phyloP scores from a whole-genome alignment of 1,140 invertebrate genomes.

The Coboldia fuscipes region DNA sequence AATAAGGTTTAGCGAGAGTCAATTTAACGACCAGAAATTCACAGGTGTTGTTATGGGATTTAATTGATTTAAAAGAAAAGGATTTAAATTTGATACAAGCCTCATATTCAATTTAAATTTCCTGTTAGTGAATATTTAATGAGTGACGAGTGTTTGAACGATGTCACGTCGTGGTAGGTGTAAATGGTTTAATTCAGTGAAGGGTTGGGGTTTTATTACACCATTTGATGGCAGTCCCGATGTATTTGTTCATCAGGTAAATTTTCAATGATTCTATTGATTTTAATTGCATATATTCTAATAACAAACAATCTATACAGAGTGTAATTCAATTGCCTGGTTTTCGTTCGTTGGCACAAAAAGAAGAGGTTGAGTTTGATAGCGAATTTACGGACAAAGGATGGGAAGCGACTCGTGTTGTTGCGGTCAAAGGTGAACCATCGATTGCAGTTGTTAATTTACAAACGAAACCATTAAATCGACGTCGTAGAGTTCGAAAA shows the following conservation, averaged over 20 bases:
- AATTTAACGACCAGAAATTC: too few relatives aligned
- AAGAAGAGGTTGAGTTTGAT: constrained; percentile 71
- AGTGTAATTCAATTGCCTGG: constrained; percentile 74
- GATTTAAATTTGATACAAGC: too few relatives aligned
- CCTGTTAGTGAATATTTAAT: too few relatives aligned
- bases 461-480: constrained; percentile 36
- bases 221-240: constrained; percentile 70
- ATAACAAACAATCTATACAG: constrained; percentile 22
- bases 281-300: neutral
- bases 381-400: constrained; percentile 65
- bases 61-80: too few relatives aligned
- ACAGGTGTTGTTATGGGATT: too few relatives aligned
- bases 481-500: constrained; percentile 37
- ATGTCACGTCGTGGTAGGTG: constrained; percentile 36
- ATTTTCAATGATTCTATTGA: neutral
- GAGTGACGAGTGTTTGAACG: too few relatives aligned
- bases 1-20: too few relatives aligned
- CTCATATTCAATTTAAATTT: too few relatives aligned
- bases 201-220: constrained; percentile 82
- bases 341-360: constrained; percentile 67
- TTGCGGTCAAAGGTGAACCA: constrained; percentile 46
- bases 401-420: constrained; percentile 61
- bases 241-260: constrained; percentile 81
- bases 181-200: constrained; percentile 88
- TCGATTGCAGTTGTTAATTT: constrained; percentile 54